Conservation (phyloP, 64 coral and sea anemone genomes). For the Acropora tenuis region DNA sequence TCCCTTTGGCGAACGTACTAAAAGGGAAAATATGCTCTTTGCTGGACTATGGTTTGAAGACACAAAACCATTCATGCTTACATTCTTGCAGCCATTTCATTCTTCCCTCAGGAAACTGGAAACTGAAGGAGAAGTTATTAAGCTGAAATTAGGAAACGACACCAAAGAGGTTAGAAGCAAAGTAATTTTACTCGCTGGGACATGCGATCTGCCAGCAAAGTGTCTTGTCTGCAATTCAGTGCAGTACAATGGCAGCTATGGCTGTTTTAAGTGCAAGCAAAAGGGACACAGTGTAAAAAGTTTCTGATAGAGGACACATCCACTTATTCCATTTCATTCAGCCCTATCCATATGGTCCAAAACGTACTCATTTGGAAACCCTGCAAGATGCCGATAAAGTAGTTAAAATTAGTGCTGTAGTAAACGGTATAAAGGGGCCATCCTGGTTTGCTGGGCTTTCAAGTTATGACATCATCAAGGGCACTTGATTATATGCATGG, state of each 20-base stretch:
- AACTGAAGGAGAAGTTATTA: constrained; percentile 14
- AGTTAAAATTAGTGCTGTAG: neutral
- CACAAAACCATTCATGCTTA: neutral
- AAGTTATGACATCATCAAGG: neutral
- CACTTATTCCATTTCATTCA: constrained; percentile 34
- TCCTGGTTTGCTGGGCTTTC: constrained; percentile 22
- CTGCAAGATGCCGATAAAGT: neutral
- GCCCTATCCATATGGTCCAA: neutral
- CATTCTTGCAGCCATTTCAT: constrained; percentile 61
- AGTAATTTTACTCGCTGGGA: constrained; percentile 29
- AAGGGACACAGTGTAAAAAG: neutral
- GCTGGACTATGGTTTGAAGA: neutral
- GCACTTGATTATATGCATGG: constrained; percentile 56
- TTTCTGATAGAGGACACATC: neutral
- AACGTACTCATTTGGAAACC: neutral
- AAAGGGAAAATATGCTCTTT: constrained; percentile 62
- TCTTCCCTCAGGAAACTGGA: constrained; percentile 27
- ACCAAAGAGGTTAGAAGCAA: neutral
- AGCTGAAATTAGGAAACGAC: neutral
- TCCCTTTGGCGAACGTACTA: constrained; percentile 5
- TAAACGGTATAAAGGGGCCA: neutral
- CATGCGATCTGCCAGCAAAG: constrained; percentile 63
- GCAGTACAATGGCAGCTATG: constrained; percentile 55
- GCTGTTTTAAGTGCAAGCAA: too few relatives aligned
- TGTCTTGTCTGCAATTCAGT: constrained; percentile 40